Evolutionary conservation across 1,140 invertebrate species (phyloP), one percentile per base, ranked within the genome.

Genomic region (Heliconius melpomene): DNA sequence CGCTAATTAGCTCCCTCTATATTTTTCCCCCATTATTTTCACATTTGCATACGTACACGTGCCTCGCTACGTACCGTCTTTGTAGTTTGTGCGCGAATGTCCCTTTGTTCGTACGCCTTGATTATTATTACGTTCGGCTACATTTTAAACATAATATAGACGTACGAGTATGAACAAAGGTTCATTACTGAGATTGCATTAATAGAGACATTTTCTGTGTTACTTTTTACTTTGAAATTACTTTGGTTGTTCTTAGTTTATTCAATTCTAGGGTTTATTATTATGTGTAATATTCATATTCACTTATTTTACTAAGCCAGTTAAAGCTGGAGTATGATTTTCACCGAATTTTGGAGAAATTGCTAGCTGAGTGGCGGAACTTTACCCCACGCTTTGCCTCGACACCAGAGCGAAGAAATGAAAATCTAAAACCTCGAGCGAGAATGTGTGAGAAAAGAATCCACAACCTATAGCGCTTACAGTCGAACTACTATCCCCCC

Each of bases 1-100:
- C 57, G 73, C 82, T 83, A 83, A 83, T 83, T 83, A 83, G 82
- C 79, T 78, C 82, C 77, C 79, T 80, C 82, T 83, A 83, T 80
- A 83, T 82, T 78, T 80, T 66, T 79, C 71, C 74, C 79, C 78
- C 50, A 80, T 83, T 83, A 83, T 83, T 78, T 75, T 77, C 76
- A 83, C 76, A 46, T 80, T 76, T 83, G 79, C 82, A 79, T 78
- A 80, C 36, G 72, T 79, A 52, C 76, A 78, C 73, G 75, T 79
- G 72, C 72, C 40, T 72, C 40, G 79, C 32, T 46, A 60, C 78
- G 54, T 80, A 74, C 52, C 52, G 54, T 60, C 79, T 83, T 82
- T 83, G 74, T 83, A 83, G 79, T 83, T 83, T 83, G 82, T 81
- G 74, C 38, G 71, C 52, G 70, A 29, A 71, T 57, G 54, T 74